Conservation (phyloP, 92 coral and sea anemone species). For the Heteractis magnifica region DNA sequence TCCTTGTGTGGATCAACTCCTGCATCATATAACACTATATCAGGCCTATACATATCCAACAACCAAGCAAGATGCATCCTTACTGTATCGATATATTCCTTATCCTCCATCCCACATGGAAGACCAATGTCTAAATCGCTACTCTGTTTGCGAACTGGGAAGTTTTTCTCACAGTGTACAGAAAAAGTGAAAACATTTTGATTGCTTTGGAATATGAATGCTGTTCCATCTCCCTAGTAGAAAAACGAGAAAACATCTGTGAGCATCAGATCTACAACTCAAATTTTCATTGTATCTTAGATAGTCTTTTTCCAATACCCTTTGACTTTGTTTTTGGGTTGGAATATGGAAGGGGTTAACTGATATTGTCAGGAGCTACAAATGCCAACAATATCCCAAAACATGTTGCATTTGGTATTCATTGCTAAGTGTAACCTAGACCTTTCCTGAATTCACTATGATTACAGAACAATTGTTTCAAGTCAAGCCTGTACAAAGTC, state of each 20-base stretch:
- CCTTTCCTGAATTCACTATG: too few relatives aligned
- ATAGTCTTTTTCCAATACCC: too few relatives aligned
- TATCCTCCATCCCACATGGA: conserved; percentile 52
- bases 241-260: background rate
- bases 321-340: too few relatives aligned
- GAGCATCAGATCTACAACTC: too few relatives aligned
- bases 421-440: too few relatives aligned
- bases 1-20: conserved; percentile 70
- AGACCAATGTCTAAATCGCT: conserved; percentile 66
- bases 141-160: conserved; percentile 58
- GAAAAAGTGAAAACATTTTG: conserved; percentile 60
- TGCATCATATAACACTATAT: conserved; percentile 64
- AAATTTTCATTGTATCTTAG: too few relatives aligned
- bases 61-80: conserved; percentile 60
- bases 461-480: too few relatives aligned
- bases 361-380: too few relatives aligned
- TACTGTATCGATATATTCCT: conserved; percentile 48
- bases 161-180: conserved; percentile 66
- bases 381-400: too few relatives aligned
- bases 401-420: too few relatives aligned
- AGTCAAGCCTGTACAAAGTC: too few relatives aligned
- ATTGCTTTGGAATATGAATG: conserved; percentile 55
- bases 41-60: conserved; percentile 53
- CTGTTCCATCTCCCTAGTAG: conserved; percentile 71
- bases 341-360: too few relatives aligned